Conservation (phyloP, 2,113 vertebrate species). For the Gopherus evgoodei region DNA sequence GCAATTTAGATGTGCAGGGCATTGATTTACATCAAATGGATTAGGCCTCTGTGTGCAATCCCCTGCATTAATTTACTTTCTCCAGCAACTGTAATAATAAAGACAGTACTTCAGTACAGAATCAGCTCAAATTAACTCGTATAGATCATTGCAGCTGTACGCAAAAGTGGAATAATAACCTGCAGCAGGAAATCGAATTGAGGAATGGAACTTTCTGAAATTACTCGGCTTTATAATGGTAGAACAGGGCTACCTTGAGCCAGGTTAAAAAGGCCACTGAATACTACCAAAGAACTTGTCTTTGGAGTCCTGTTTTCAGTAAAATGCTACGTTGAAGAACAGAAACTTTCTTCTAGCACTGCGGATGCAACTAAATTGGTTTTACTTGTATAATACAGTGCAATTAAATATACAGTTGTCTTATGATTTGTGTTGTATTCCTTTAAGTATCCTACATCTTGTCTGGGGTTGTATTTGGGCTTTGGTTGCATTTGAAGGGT, state of each 20-base stretch:
- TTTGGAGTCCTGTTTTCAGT: not conserved
- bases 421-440: not conserved
- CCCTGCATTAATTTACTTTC: conserved; percentile 79
- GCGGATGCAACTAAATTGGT: not conserved
- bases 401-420: not conserved
- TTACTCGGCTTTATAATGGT: not conserved
- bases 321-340: not conserved
- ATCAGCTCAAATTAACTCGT: conserved; percentile 49
- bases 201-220: not conserved
- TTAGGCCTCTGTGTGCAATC: conserved; percentile 78
- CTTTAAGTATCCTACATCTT: not conserved
- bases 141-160: conserved; percentile 42
- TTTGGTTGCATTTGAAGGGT: not conserved
- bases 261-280: not conserved
- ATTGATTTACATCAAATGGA: conserved; percentile 84
- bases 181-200: not conserved
- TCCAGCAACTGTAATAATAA: conserved; percentile 70
- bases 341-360: rapidly evolving
- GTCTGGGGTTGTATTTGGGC: not conserved
- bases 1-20: conserved; percentile 78
- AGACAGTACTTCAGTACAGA: conserved; percentile 34
- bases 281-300: rapidly evolving
- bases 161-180: conserved; percentile 59
- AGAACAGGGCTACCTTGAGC: not conserved
- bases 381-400: not conserved